phyloP scores from a whole-genome alignment of 2,113 vertebrate genomes.

The Myiagra hebetior region DNA sequence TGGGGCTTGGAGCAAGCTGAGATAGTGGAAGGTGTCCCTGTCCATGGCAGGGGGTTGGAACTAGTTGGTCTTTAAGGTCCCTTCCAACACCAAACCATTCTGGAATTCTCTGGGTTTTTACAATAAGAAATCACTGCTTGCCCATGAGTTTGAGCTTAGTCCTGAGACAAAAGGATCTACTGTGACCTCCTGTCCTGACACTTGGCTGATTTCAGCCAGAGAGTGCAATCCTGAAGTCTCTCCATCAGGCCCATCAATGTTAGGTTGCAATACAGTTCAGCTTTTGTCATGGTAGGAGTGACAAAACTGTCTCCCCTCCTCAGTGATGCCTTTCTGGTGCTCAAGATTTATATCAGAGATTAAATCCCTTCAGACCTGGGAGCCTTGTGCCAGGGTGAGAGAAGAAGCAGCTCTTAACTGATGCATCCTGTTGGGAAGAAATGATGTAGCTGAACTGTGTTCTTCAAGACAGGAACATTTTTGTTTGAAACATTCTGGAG shows the following conservation, averaged over 20 bases:
- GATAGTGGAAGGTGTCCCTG: not conserved
- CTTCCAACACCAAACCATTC: not conserved
- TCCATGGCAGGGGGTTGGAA: not conserved
- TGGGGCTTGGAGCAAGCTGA: accelerated
- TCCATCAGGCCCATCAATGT: not conserved
- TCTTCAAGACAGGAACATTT: not conserved
- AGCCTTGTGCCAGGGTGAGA: not conserved
- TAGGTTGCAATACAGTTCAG: not conserved
- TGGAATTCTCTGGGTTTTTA: accelerated
- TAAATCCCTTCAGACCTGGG: not conserved
- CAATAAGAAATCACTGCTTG: not conserved
- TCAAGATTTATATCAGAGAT: not conserved
- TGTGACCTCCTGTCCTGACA: not conserved
- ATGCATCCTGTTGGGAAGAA: not conserved
- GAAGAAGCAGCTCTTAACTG: not conserved
- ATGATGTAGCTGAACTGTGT: not conserved
- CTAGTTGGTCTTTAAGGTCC: accelerated
- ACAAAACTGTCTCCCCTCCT: not conserved
- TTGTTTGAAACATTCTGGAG: not conserved
- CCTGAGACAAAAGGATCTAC: not conserved
- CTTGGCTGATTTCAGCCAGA: not conserved
- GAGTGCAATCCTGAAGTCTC: not conserved
- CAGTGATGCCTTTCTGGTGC: not conserved
- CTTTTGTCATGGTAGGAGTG: not conserved
- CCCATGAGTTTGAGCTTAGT: not conserved